Base-by-base conservation (phyloP, 1,140 invertebrate genomes). In the Caenorhabditis briggsae region DNA sequence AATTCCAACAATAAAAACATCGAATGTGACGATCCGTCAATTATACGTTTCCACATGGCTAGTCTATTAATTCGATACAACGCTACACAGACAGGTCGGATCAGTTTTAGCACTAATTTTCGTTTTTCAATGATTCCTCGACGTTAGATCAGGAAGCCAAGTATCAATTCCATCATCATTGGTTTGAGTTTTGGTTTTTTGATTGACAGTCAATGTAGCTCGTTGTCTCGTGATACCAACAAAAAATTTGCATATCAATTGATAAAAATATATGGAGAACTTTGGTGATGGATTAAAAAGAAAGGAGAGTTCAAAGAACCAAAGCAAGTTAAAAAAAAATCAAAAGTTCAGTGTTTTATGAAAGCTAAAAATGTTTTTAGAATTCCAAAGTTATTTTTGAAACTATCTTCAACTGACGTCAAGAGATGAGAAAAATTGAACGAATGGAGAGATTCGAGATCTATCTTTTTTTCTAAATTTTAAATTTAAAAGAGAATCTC, bases 221-320 rank as follows among this genome's bases (percentile, higher is more conserved):
- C n/a, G 14, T 6, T 43, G 16, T 9, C 46, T 78, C 70, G 70
- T 46, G 20, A 53, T 18, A 78, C 70, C 20, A 41, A 64, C 12
- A 5, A n/a, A 78, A 50, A 78, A 78, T 78, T 78, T 23, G n/a
- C 70, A 78, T 78, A 50, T 50, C 18, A 43, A 70, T 78, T 53
- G 70, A 48, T 70, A 20, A 50, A 16, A 50, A 33, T 33, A 33
- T 33, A 11, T 78, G 23, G 1, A 8, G 25, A 64, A 8, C 33
- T 23, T 16, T 43, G 18, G 23, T 11, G 33, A 33, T 33, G 33
- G 33, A 33, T 33, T 33, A 33, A 33, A 33, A 33, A 23, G 16
- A 33, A 46, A 78, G 25, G 50, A 50, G n/a, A 78, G 70, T 78
- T 78, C 46, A 78, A n/a, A 78, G n/a, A 7, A 78, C 70, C n/a